These are phyloP conservation scores for Cyprinodon brontotheroides DNA, from an alignment of 2,113 vertebrate species.

Conservation along the genomic window DNA sequence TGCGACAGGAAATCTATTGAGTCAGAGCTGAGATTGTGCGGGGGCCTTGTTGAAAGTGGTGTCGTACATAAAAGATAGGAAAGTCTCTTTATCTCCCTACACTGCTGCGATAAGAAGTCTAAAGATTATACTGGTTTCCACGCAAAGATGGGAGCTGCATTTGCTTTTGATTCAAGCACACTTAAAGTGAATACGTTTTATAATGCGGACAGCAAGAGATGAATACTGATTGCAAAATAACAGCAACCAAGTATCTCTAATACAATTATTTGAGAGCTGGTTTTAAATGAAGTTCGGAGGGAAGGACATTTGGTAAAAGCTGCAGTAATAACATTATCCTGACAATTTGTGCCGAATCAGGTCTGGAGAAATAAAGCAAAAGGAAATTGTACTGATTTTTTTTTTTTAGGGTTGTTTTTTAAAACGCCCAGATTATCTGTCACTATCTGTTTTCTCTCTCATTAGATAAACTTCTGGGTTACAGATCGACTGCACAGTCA, in stretches of 20 bases:
- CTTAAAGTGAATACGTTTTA: conserved; percentile 43
- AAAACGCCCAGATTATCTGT: not conserved
- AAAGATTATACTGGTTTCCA: conserved; percentile 46
- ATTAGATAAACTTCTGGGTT: conserved; percentile 6
- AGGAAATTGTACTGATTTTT: not conserved
- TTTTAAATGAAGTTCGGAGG: not conserved
- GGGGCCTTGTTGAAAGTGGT: conserved; percentile 47
- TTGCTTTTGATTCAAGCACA: conserved; percentile 36
- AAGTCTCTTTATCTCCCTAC: conserved; percentile 55
- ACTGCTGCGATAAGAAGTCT: conserved; percentile 38
- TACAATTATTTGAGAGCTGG: conserved; percentile 1
- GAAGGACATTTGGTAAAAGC: conserved; percentile 4
- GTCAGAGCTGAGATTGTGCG: conserved; percentile 42
- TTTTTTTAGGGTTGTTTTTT: not conserved
- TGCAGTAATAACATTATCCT: not conserved
- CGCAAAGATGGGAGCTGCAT: conserved; percentile 17
- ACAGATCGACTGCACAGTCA: conserved; percentile 18
- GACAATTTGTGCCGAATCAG: conserved; percentile 15
- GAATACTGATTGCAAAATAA: conserved; percentile 13
- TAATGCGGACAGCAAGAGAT: conserved; percentile 17
- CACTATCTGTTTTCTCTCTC: not conserved
- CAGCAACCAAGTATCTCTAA: not conserved
- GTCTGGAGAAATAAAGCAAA: conserved; percentile 16
- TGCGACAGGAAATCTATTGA: conserved; percentile 62
- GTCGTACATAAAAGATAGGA: conserved; percentile 55